Evolutionary conservation across 2,797 vertebrate species (phyloP).

Genomic region (Mus spretus): DNA sequence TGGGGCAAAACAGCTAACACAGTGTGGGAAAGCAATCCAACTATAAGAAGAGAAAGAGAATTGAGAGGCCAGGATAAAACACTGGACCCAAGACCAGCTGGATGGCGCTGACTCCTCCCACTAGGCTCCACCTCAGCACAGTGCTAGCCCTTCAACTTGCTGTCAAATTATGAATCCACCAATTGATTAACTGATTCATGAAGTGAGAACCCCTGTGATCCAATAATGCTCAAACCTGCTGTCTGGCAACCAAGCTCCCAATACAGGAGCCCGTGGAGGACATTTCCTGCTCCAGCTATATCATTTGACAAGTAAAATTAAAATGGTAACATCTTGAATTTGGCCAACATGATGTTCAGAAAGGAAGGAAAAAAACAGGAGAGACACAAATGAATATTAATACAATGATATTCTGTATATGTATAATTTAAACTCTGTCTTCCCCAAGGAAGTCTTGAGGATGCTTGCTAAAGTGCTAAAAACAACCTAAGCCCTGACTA

Average conservation of each 20-base stretch:
- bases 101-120: not conserved
- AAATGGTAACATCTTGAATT: not conserved
- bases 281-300: not conserved
- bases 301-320: not conserved
- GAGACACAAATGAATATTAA: not conserved
- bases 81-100: not conserved
- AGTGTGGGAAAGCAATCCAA: not conserved
- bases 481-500: not conserved
- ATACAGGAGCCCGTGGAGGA: not conserved
- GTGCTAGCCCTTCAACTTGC: not conserved
- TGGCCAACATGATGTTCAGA: not conserved
- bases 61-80: not conserved
- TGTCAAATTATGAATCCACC: not conserved
- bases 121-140: not conserved
- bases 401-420: not conserved
- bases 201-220: not conserved
- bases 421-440: not conserved
- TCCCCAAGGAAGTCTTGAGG: not conserved
- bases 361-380: not conserved
- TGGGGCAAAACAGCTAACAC: not conserved
- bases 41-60: not conserved
- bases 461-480: not conserved
- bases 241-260: not conserved
- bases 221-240: too few relatives aligned
- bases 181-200: not conserved